Evolutionary conservation across 2,113 vertebrate genomes (phyloP), one percentile per base, ranked within the genome.

Genomic region (Zapornia atra): DNA sequence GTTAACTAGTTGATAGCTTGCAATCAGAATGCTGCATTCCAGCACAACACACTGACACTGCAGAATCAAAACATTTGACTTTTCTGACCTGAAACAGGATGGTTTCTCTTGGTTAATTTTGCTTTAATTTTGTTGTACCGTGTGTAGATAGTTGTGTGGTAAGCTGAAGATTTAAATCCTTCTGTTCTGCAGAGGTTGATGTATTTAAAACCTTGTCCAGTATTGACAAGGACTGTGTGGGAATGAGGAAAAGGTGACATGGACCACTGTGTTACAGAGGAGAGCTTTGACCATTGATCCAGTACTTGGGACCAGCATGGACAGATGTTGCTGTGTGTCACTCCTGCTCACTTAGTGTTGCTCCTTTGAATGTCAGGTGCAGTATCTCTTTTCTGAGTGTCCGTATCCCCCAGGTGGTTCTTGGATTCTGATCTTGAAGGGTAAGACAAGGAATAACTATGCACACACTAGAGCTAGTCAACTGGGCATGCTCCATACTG

Each of bases 401-500:
- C 29, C 0, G 0, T 31, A 60, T 61, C 16, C 40, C 46, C 15
- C 5, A 33, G 18, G 9, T 4, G 29, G 29, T 75, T 11, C 36
- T 80, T 83, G 59, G 46, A 50, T 56, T 20, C 16, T 66, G 15
- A 65, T 82, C 6, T 54, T 76, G 29, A 65, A 31, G 29, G 29
- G 10, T 64, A 57, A 59, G 36, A 48, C 14, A 46, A 53, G 21
- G 40, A 42, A n/a, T 48, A 26, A 51, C 22, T 38, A 7, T 36
- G 24, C 19, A 61, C 68, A 48, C 28, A 63, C 17, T 19, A 12
- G 10, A 18, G 40, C 33, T n/a, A 33, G 36, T 31, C 50, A 42
- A 9, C 25, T 46, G 40, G 48, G 34, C 42, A 36, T 29, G 21
- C 3, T 60, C 15, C 25, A 53, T 2, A 0, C 13, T 66, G 64